A percentile compares a stretch with the other conserved stretches of the same genome.
Evolutionary conservation across 2,888 invertebrate species (phyloP).

Genomic region (Mesorhabditis spiculigera): DNA sequence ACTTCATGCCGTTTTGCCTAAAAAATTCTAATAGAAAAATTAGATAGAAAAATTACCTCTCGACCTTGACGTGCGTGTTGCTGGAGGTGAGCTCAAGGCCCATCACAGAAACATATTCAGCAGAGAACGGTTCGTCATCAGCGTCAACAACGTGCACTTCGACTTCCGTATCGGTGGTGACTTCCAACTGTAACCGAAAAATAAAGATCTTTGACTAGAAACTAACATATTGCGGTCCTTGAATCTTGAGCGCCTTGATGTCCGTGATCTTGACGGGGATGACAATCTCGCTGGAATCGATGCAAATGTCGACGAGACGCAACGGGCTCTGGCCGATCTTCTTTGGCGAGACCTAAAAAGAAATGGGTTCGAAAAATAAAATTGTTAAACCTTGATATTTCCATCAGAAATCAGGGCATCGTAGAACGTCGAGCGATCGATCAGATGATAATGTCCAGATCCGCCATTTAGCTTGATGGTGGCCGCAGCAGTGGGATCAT

Average conservation of each 20-base stretch:
- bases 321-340: conserved; percentile 28
- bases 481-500: conserved; percentile 29
- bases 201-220: neutral
- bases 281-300: conserved; percentile 27
- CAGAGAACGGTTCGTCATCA: conserved; percentile 32
- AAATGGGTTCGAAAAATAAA: conserved; percentile 3
- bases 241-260: conserved; percentile 35
- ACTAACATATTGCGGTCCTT: conserved; percentile 36
- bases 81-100: conserved; percentile 22
- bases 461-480: conserved; percentile 37
- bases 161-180: conserved; percentile 28
- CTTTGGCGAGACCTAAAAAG: conserved; percentile 28
- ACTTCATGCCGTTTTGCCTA: conserved; percentile 25
- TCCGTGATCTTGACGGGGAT: conserved; percentile 40
- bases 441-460: conserved; percentile 47
- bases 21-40: conserved; percentile 7
- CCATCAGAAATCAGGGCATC: conserved; percentile 8
- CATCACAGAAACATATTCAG: conserved; percentile 24
- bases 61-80: conserved; percentile 17
- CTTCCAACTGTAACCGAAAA: conserved; percentile 27
- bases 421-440: conserved; percentile 18
- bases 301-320: conserved; percentile 38
- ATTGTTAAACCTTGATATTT: neutral
- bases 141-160: conserved; percentile 39
- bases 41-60: conserved; percentile 10